These are phyloP conservation scores for Carlito syrichta DNA, from an alignment of 2,113 vertebrate species.

Conservation along the genomic window DNA sequence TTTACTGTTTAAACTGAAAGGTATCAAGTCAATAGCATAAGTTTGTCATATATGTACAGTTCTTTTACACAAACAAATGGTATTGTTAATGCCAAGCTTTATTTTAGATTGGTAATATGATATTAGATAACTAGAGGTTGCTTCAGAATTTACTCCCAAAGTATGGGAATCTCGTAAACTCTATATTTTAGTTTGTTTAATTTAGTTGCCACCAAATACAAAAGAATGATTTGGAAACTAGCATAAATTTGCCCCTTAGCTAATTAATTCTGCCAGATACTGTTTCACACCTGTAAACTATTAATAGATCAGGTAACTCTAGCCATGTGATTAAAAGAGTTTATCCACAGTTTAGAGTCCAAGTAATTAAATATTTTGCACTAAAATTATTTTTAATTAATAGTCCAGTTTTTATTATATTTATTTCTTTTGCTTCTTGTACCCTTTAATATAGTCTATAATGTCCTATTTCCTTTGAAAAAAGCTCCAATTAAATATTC, in stretches of 20 bases:
- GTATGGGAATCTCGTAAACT: background rate
- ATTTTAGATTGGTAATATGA: background rate
- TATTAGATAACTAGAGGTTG: background rate
- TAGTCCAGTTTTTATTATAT: background rate
- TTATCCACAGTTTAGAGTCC: background rate
- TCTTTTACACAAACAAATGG: background rate
- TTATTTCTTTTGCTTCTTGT: background rate
- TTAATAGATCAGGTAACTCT: slow-evolving; percentile 28
- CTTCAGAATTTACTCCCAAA: slow-evolving; percentile 13
- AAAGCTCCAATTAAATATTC: background rate
- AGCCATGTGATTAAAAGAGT: background rate
- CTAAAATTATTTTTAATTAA: slow-evolving; percentile 21
- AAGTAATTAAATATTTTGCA: background rate
- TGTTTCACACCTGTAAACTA: slow-evolving; percentile 16
- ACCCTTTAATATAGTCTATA: background rate
- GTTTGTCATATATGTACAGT: background rate
- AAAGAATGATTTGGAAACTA: slow-evolving; percentile 39
- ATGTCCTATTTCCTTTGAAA: background rate
- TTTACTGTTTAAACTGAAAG: slow-evolving; percentile 20
- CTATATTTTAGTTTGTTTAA: background rate
- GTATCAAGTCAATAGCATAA: background rate
- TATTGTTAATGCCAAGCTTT: background rate
- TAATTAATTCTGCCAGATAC: slow-evolving; percentile 5
- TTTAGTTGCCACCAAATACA: background rate
- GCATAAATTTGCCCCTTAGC: background rate